Base-by-base conservation (phyloP, 2,888 invertebrate genomes). In the Pelosia muscerda region DNA sequence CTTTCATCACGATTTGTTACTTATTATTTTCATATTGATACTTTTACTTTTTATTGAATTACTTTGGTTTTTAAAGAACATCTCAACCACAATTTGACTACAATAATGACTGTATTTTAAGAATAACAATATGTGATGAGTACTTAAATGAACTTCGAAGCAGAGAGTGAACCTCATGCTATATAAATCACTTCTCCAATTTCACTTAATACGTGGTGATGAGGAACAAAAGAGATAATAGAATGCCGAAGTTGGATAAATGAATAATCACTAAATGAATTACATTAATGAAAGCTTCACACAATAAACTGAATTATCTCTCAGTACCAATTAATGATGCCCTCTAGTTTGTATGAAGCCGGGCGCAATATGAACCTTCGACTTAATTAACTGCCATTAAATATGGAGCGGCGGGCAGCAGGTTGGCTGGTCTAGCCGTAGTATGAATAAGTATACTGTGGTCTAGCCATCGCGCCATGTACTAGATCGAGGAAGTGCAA, bases 301-400 rank as follows among this genome's bases (percentile, higher is more conserved):
- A 55, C 25, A 25, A 23, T 25, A 3, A 55, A 55, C 25, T 55
- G 55, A 11, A 25, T 26, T 55, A 55, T 26, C 25, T 26, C 25
- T 6, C 23, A 25, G 55, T 55, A 15, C 25, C 55, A 55, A 55
- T 55, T 25, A 55, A 15, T 55, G n/a, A 49, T 49, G n/a, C n/a
- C 49, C 49, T 49, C n/a, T 42, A 49, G 5, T n/a, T n/a, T 19
- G n/a, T 49, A 49, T 49, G 9, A 49, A 49, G 34, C 19, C 42
- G 42, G 8, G n/a, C 19, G n/a, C 49, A 49, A 9, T n/a, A n/a
- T 49, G 49, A 49, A 49, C 49, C 49, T 9, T 49, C 9, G 19
- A n/a, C 19, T 49, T 49, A 49, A 49, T n/a, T 49, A 49, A n/a
- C 49, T 49, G 49, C n/a, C 49, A 49, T 49, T 49, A n/a, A 49